Base-by-base conservation (phyloP, 1,140 invertebrate genomes). In the Atopsyche davidsoni region DNA sequence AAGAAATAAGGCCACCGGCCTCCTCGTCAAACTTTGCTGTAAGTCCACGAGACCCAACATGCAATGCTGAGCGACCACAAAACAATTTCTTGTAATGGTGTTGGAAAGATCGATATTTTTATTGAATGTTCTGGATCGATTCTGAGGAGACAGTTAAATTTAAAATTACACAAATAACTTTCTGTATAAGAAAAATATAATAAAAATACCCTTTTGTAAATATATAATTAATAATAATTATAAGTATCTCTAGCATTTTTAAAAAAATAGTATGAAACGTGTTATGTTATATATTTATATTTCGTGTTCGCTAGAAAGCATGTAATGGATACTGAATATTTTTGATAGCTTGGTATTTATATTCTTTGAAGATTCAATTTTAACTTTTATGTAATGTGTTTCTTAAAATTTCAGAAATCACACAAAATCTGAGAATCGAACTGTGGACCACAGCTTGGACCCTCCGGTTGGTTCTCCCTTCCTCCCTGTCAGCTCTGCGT, bases 351-450 rank as follows among this genome's bases (percentile, higher is more conserved):
- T 38, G 35, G 7, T 38, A 7, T 4, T 38, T 6, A 9, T 38
- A 7, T 13, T 38, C 13, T 13, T 38, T 38, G 11, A 44, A 32
- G 4, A 14, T 31, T 34, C 11, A 31, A 16, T 25, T 36, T 34
- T 11, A 23, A 24, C 22, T 25, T 43, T 9, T 23, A 34, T 17
- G 7, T 6, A 9, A 9, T n/a, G n/a, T n/a, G n/a, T n/a, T n/a
- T n/a, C n/a, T n/a, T n/a, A n/a, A 17, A 11, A 13, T 41, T 39
- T 31, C 40, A 58, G 53, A 58, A 58, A 55, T 46, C 52, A 55
- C 25, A 54, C 56, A 10, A 58, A 55, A 46, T 55, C 57, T 4
- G 52, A 58, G 41, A 58, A 55, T 45, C 48, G 47, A 14, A 58
- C 57, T 1, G 49, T 51, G 23, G 57, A 55, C 35, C 51, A 55